Evolutionary conservation across 2,797 vertebrate species (phyloP).

Genomic region (Poeciliopsis turneri): DNA sequence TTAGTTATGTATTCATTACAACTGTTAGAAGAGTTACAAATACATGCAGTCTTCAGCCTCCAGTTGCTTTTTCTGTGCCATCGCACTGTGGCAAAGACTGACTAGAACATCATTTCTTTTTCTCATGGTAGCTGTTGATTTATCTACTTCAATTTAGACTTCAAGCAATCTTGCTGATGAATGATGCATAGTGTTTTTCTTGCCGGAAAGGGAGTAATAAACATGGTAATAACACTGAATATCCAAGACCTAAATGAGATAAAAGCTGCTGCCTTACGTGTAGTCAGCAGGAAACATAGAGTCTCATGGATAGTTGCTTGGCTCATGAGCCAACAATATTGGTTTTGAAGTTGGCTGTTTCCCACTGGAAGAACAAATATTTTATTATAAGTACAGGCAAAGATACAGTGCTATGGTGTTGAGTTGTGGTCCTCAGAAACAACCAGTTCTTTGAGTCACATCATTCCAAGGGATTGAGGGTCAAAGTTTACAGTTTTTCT

Average conservation of each 20-base stretch:
- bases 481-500: not conserved
- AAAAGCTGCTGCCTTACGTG: not conserved
- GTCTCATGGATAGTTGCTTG: not conserved
- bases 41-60: slow-evolving; percentile 54
- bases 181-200: slow-evolving; percentile 52
- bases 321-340: not conserved
- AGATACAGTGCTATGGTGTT: not conserved
- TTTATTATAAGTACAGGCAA: not conserved
- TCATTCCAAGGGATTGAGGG: not conserved
- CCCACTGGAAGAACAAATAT: not conserved
- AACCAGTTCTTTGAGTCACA: not conserved
- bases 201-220: slow-evolving; percentile 25
- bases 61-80: slow-evolving; percentile 39
- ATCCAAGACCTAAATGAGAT: slow-evolving; percentile 13
- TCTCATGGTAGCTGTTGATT: slow-evolving; percentile 52
- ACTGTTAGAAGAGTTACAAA: slow-evolving; percentile 70
- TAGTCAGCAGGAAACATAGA: slow-evolving; percentile 5
- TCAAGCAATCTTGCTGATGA: slow-evolving; percentile 54
- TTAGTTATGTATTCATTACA: slow-evolving; percentile 79
- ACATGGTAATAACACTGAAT: slow-evolving; percentile 36
- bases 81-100: slow-evolving; percentile 38
- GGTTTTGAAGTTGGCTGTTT: slow-evolving; percentile 10
- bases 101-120: slow-evolving; percentile 21
- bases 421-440: not conserved
- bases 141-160: slow-evolving; percentile 62